Percentiles rank a stretch among this genome's conserved stretches.
phyloP scores from a whole-genome alignment of 2,113 vertebrate species.

The Mustela nigripes region DNA sequence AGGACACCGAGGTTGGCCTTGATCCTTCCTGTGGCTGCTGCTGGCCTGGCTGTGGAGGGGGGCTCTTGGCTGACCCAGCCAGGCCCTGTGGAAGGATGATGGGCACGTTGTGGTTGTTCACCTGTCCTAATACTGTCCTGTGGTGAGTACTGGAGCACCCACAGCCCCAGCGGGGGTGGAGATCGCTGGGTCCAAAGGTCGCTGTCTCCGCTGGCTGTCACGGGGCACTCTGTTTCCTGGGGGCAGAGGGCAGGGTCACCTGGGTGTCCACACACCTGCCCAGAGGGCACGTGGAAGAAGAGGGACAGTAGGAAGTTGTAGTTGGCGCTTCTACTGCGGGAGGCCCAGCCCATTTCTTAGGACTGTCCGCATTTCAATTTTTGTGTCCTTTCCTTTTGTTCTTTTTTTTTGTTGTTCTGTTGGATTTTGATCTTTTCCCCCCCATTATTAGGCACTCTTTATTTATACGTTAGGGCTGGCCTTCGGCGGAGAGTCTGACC shows the following conservation, averaged over 20 bases:
- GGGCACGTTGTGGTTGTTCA: neutral
- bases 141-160: accelerated
- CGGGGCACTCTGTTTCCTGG: neutral
- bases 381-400: neutral
- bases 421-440: neutral
- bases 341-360: accelerated
- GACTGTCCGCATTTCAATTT: neutral
- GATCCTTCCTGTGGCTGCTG: accelerated
- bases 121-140: accelerated
- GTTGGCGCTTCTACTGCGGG: accelerated
- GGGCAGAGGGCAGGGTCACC: neutral
- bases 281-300: accelerated
- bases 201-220: too few species aligned
- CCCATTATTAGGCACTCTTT: neutral
- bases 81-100: neutral
- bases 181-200: neutral
- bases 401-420: too few species aligned
- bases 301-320: neutral
- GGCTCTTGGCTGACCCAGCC: neutral
- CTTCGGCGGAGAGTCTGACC: neutral
- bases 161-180: too few species aligned
- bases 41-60: accelerated
- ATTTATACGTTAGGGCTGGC: neutral
- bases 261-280: neutral
- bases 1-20: accelerated